Conservation (phyloP, 1,140 invertebrate genomes). For the Pogonomyrmex barbatus region DNA sequence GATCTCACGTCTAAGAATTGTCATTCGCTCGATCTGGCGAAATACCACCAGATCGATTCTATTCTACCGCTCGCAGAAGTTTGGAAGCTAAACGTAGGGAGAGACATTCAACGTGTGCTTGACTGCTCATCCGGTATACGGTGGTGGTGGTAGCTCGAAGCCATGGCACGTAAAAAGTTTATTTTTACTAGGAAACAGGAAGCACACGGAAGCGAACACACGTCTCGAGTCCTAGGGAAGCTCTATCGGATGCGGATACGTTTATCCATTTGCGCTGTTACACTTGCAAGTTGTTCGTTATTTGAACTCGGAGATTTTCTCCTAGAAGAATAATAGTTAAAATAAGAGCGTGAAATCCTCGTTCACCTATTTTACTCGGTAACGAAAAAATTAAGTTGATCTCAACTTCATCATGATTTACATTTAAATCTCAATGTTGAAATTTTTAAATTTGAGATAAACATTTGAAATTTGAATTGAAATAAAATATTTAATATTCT, state of each 20-base stretch:
- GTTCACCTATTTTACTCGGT: not conserved
- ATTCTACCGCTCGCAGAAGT: slow-evolving; percentile 18
- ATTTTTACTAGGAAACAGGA: slow-evolving; percentile 43
- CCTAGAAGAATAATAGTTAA: not conserved
- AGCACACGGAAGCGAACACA: slow-evolving; percentile 23
- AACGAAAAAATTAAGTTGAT: slow-evolving; percentile 14
- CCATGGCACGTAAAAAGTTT: slow-evolving; percentile 56
- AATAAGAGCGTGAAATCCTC: not conserved
- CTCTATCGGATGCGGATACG: slow-evolving; percentile 42
- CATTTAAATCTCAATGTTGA: slow-evolving; percentile 7
- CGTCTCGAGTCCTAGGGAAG: slow-evolving; percentile 1
- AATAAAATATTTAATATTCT: not conserved
- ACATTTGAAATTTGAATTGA: not conserved
- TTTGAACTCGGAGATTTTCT: slow-evolving; percentile 22
- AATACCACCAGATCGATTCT: not conserved
- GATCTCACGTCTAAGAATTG: not conserved
- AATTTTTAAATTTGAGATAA: not conserved
- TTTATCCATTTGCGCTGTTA: slow-evolving; percentile 34
- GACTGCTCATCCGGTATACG: slow-evolving; percentile 35
- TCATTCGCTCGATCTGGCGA: slow-evolving; percentile 25
- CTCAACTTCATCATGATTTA: slow-evolving; percentile 20
- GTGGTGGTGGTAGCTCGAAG: slow-evolving; percentile 14
- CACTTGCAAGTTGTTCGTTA: slow-evolving; percentile 49
- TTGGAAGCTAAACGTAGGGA: slow-evolving; percentile 19
- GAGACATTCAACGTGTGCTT: slow-evolving; percentile 40